These are phyloP conservation scores for Ryuthela nishihirai DNA, from an alignment of 2,888 invertebrate species.

Conservation along the genomic window DNA sequence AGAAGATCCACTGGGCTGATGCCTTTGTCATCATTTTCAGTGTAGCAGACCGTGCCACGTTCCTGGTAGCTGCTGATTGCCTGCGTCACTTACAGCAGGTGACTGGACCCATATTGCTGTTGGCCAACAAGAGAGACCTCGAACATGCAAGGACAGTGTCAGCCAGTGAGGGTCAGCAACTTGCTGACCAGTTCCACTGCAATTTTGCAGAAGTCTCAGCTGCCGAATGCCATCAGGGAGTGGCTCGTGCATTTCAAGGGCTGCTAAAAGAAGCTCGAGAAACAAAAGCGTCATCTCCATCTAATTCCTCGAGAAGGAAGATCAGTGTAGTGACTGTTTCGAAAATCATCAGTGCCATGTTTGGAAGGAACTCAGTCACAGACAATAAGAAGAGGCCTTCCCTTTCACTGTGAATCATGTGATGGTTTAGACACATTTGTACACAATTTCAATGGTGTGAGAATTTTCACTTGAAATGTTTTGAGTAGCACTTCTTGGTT, in stretches of 20 bases:
- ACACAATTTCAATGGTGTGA: no score
- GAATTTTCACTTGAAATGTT: no score
- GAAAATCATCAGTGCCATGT: slow-evolving; percentile 31
- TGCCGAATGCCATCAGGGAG: slow-evolving; percentile 23
- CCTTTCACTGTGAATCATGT: slow-evolving; percentile 32
- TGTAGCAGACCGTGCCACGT: slow-evolving; percentile 34
- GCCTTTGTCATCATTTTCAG: slow-evolving; percentile 39
- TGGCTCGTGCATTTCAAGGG: slow-evolving; percentile 25
- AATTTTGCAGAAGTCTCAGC: slow-evolving; percentile 31
- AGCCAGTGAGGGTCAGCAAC: slow-evolving; percentile 15
- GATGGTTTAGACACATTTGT: no score
- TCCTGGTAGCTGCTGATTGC: slow-evolving; percentile 35
- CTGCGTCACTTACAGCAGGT: slow-evolving; percentile 13
- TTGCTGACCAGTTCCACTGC: slow-evolving; percentile 17
- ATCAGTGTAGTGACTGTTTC: slow-evolving; percentile 30
- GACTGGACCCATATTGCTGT: slow-evolving; percentile 13
- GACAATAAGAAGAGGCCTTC: slow-evolving; percentile 30
- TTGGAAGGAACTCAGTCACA: slow-evolving; percentile 12
- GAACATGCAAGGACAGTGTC: slow-evolving; percentile 31
- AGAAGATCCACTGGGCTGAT: slow-evolving; percentile 36
- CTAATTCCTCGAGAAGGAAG: slow-evolving; percentile 13
- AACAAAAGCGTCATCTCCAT: slow-evolving; percentile 15
- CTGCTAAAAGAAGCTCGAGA: slow-evolving; percentile 10
- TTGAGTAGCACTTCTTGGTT: no score
- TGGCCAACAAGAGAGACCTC: slow-evolving; percentile 30